Evolutionary conservation across 2,888 invertebrate genomes (phyloP).

Genomic region (Volucella inflata): DNA sequence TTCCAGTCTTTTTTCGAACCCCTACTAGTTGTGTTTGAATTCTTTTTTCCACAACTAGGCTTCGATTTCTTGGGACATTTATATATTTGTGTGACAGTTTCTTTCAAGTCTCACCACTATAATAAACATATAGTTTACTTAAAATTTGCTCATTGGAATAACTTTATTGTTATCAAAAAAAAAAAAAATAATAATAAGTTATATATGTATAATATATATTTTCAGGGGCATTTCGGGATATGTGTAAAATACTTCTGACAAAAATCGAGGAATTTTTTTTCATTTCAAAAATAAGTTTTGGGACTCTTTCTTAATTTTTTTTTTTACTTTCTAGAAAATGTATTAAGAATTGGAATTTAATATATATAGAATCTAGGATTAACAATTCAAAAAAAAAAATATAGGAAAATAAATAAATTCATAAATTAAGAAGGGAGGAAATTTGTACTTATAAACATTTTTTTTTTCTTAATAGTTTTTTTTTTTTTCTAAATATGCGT

Average conservation of each 20-base stretch:
- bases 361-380: conserved; percentile 65
- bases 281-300: conserved; percentile 47
- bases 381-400: conserved; percentile 47
- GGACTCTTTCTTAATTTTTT: conserved; percentile 34
- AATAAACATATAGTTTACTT: conserved; percentile 19
- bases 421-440: conserved; percentile 57
- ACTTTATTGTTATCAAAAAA: conserved; percentile 24
- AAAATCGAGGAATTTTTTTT: conserved; percentile 75
- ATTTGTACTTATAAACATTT: conserved; percentile 71
- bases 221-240: conserved; percentile 68
- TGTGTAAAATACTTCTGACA: conserved; percentile 76
- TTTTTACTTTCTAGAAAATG: conserved; percentile 61
- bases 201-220: conserved; percentile 12
- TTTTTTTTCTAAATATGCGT: conserved; percentile 82
- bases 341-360: conserved; percentile 52
- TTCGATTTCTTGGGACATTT: conserved; percentile 83
- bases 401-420: no score
- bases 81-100: conserved; percentile 51
- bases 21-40: conserved; percentile 55
- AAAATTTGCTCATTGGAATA: conserved; percentile 62
- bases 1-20: conserved; percentile 37
- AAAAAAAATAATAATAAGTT: neutral
- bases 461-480: conserved; percentile 65
- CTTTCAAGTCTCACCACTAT: conserved; percentile 46
- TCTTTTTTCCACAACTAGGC: conserved; percentile 78